phyloP scores from a whole-genome alignment of 2,797 vertebrate genomes.

The Spinus olivaceus region DNA sequence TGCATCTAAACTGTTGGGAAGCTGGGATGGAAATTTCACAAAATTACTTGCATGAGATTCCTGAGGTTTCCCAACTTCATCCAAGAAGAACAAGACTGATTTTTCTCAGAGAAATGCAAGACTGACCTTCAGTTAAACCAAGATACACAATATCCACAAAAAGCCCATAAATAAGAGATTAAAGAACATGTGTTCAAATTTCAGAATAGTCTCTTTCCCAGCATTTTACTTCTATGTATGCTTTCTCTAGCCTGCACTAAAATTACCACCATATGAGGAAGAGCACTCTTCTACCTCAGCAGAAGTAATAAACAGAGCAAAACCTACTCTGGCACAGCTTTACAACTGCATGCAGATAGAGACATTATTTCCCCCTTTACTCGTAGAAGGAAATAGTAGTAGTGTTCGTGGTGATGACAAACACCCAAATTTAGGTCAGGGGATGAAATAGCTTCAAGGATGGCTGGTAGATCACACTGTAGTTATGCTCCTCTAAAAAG shows the following conservation, averaged over 20 bases:
- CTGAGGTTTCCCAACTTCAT: not conserved
- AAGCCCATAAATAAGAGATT: not conserved
- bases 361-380: not conserved
- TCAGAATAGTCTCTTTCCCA: not conserved
- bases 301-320: not conserved
- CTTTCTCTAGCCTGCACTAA: not conserved
- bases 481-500: not conserved
- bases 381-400: not conserved
- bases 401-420: not conserved
- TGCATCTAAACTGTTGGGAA: not conserved
- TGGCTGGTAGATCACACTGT: not conserved
- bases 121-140: not conserved
- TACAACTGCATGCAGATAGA: not conserved
- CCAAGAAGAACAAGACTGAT: not conserved
- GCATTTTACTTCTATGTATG: not conserved
- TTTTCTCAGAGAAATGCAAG: not conserved
- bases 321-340: not conserved
- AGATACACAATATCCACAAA: not conserved
- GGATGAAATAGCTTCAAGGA: not conserved
- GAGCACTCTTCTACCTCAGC: not conserved
- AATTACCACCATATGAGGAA: not conserved
- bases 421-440: not conserved
- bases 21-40: not conserved
- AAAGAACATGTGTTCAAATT: not conserved
- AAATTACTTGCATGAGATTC: not conserved